phyloP scores from a whole-genome alignment of 2,113 vertebrate genomes.

The Microcebus murinus region DNA sequence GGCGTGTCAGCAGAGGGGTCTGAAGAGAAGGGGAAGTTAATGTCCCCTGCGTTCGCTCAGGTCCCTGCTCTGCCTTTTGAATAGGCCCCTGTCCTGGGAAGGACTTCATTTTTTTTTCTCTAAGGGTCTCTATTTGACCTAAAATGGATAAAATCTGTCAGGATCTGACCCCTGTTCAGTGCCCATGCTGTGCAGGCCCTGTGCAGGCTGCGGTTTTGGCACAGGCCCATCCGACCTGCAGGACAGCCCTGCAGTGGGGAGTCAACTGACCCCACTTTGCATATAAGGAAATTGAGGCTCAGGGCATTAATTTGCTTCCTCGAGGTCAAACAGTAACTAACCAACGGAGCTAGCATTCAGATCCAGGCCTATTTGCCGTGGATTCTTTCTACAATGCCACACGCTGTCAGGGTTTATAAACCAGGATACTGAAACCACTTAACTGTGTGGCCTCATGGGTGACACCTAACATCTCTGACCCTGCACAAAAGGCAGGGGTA shows the following conservation, averaged over 20 bases:
- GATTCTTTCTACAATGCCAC: not conserved
- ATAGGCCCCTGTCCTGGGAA: not conserved
- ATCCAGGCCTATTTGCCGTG: not conserved
- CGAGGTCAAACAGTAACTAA: not conserved
- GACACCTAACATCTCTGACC: not conserved
- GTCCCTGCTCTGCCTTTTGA: not conserved
- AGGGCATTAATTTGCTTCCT: not conserved
- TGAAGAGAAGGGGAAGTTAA: slow-evolving; percentile 57
- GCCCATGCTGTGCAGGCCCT: not conserved
- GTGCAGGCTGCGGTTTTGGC: not conserved
- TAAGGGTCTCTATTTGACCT: not conserved
- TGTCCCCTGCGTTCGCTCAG: not conserved
- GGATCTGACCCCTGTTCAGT: not conserved
- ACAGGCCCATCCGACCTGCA: not conserved
- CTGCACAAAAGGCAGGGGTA: not conserved
- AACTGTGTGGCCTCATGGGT: not conserved
- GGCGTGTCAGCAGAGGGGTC: slow-evolving; percentile 67
- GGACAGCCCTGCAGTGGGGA: not conserved
- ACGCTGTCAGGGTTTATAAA: accelerated
- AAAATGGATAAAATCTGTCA: not conserved
- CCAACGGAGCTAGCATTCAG: not conserved
- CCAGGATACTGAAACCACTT: not conserved
- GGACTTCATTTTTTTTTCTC: not conserved
- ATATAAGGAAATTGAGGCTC: not conserved
- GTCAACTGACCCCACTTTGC: not conserved